Percentiles rank a stretch among this genome's conserved stretches.
phyloP scores from a whole-genome alignment of 2,888 invertebrate species.

The Cybosia mesomella region DNA sequence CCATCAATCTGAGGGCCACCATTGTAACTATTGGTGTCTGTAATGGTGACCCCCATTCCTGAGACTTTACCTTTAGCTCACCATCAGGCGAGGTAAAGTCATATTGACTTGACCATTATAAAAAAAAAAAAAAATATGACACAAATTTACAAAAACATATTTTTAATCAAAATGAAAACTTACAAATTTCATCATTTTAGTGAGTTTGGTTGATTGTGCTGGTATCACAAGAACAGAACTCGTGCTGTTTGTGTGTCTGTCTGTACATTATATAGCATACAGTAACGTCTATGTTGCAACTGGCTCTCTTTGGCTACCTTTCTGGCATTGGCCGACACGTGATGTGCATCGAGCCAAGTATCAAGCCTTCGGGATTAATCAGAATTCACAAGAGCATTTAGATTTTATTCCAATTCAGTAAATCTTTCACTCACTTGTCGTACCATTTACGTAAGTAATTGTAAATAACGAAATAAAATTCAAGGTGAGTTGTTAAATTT shows the following conservation, averaged over 20 bases:
- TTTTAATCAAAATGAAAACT: slow-evolving; percentile 51
- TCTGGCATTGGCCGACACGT: slow-evolving; percentile 81
- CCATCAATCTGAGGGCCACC: too few species aligned
- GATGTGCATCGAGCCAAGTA: slow-evolving; percentile 66
- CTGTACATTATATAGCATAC: slow-evolving; percentile 71
- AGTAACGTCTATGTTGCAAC: slow-evolving; percentile 63
- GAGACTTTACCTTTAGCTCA: too few species aligned
- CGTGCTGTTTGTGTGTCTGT: slow-evolving; percentile 54
- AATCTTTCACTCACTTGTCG: slow-evolving; percentile 38
- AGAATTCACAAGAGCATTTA: slow-evolving; percentile 44
- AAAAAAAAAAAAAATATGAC: slow-evolving; percentile 20
- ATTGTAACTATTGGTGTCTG: too few species aligned
- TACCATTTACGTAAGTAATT: slow-evolving; percentile 5
- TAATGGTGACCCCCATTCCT: too few species aligned
- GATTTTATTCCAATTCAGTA: slow-evolving; percentile 39
- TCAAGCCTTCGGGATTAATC: slow-evolving; percentile 59
- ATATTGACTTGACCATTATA: too few species aligned
- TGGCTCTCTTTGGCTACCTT: slow-evolving; percentile 59
- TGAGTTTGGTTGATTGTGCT: slow-evolving; percentile 60
- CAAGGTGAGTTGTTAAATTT: neutral
- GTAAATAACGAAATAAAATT: neutral
- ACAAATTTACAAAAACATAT: neutral
- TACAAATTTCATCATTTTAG: slow-evolving; percentile 82
- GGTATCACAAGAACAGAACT: slow-evolving; percentile 67
- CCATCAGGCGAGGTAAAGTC: too few species aligned